Evolutionary conservation across 2,888 invertebrate species (phyloP).

Genomic region (Taenaris catops): DNA sequence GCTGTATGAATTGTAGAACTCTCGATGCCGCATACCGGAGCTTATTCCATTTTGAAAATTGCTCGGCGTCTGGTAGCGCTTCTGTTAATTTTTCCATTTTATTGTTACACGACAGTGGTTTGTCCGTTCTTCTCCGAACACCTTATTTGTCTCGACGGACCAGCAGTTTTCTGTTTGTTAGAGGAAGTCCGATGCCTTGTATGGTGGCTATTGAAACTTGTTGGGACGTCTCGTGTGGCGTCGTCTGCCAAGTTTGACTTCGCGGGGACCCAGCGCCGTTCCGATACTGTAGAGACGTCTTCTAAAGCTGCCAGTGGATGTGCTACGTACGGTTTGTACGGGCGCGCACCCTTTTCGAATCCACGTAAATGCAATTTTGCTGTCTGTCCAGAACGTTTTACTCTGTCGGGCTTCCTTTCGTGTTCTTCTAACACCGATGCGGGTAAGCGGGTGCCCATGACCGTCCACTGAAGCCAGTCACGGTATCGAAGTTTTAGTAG

Average conservation of each 20-base stretch:
- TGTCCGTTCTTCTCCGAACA: no score
- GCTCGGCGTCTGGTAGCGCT: slow-evolving; percentile 1
- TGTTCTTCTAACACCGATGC: slow-evolving; percentile 17
- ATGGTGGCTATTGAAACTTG: no score
- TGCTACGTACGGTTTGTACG: slow-evolving; percentile 19
- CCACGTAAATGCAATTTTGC: slow-evolving; percentile 23
- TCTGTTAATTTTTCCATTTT: neutral
- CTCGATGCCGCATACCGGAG: slow-evolving; percentile 1
- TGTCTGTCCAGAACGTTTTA: slow-evolving; percentile 24
- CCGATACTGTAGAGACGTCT: slow-evolving; percentile 11
- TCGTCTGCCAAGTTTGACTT: slow-evolving; percentile 7
- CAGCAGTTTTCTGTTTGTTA: no score
- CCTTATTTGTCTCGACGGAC: no score
- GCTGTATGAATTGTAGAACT: no score
- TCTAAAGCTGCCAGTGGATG: slow-evolving; percentile 21
- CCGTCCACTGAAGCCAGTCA: slow-evolving; percentile 17
- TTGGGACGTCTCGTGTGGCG: slow-evolving; percentile 1
- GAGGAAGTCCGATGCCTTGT: no score
- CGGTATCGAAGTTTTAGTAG: slow-evolving; percentile 10
- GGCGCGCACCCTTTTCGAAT: slow-evolving; percentile 5
- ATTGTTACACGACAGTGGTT: no score
- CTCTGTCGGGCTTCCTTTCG: neutral
- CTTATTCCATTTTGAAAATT: neutral
- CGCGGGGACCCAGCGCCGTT: slow-evolving; percentile 10
- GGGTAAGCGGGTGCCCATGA: slow-evolving; percentile 20